These are phyloP conservation scores for Stegastes partitus DNA, from an alignment of 2,113 vertebrate genomes.

Conservation along the genomic window DNA sequence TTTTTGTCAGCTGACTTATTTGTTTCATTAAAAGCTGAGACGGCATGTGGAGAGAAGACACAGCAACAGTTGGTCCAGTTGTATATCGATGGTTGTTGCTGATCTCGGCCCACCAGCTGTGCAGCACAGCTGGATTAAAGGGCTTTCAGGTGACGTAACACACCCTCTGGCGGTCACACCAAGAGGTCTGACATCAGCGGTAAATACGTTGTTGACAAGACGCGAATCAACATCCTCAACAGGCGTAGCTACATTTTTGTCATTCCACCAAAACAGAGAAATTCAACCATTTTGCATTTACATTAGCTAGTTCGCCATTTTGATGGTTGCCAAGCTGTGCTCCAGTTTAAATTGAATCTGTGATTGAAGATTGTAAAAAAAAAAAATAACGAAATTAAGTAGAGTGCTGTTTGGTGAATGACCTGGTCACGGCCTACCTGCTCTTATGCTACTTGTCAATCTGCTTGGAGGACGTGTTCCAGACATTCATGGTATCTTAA, in stretches of 20 bases:
- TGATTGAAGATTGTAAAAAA: too few relatives aligned
- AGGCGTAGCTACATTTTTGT: not conserved
- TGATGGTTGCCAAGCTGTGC: too few relatives aligned
- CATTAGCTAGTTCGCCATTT: too few relatives aligned
- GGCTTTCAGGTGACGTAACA: slow-evolving; percentile 52
- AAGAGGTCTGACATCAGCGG: not conserved
- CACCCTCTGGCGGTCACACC: slow-evolving; percentile 10
- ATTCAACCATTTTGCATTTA: not conserved
- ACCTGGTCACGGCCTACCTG: too few relatives aligned
- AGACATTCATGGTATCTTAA: too few relatives aligned
- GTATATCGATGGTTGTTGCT: slow-evolving; percentile 28
- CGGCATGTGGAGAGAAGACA: too few relatives aligned
- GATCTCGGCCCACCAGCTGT: slow-evolving; percentile 55
- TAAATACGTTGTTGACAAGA: slow-evolving; percentile 1
- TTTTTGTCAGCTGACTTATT: not conserved
- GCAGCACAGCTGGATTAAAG: slow-evolving; percentile 49
- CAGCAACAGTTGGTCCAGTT: slow-evolving; percentile 14
- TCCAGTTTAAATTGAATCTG: too few relatives aligned
- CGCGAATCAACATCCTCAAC: not conserved
- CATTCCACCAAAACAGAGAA: not conserved
- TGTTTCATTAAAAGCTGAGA: slow-evolving; percentile 3
- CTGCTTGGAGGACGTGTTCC: too few relatives aligned
- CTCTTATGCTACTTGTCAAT: too few relatives aligned
- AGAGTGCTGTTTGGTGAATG: too few relatives aligned
- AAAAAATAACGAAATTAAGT: too few relatives aligned